phyloP scores from a whole-genome alignment of 1,140 invertebrate species.

The Formica selysi region DNA sequence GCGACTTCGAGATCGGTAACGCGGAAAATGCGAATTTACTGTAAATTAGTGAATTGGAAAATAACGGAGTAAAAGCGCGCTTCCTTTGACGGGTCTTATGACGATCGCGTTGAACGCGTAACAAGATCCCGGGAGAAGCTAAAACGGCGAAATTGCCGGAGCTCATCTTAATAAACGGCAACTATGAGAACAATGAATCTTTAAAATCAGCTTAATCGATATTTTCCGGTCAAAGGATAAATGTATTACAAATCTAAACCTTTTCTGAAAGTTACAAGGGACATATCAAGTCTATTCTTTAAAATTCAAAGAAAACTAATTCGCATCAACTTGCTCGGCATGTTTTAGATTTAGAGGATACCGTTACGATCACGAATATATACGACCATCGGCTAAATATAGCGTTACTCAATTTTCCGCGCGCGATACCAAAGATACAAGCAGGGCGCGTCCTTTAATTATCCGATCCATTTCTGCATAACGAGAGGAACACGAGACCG shows the following conservation, averaged over 20 bases:
- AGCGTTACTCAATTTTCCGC: constrained; percentile 31
- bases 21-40: constrained; percentile 70
- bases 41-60: constrained; percentile 72
- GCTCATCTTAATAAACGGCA: background rate
- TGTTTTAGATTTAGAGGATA: background rate
- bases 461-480: constrained; percentile 50
- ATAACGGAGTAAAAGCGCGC: constrained; percentile 66
- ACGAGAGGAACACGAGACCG: background rate
- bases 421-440: background rate
- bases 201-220: background rate
- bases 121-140: constrained; percentile 60
- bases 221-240: background rate
- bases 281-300: no score
- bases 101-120: constrained; percentile 31
- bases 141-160: constrained; percentile 11
- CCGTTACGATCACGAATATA: background rate
- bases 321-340: background rate
- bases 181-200: background rate
- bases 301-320: background rate
- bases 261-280: no score
- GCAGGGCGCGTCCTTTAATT: constrained; percentile 50
- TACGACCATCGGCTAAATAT: background rate
- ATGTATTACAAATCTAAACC: no score
- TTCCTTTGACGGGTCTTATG: constrained; percentile 47
- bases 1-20: constrained; percentile 49